Percentiles rank a stretch among this genome's conserved stretches.
Evolutionary conservation across 2,797 vertebrate species (phyloP).

Genomic region (Otus scops): DNA sequence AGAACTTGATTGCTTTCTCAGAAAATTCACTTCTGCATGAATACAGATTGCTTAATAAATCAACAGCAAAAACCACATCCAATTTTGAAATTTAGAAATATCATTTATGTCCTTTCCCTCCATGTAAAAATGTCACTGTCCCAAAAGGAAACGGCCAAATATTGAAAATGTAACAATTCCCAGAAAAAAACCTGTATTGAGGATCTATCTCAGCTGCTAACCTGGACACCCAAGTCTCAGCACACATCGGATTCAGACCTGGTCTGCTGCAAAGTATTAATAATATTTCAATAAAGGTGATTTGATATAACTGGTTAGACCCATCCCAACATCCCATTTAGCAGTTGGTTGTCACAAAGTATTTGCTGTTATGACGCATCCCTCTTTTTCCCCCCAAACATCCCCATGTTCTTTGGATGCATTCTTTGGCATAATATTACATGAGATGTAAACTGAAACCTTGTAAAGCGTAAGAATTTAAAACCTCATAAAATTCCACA

Average conservation of each 20-base stretch:
- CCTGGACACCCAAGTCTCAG: neutral
- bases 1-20: slow-evolving; percentile 63
- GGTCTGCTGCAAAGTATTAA: slow-evolving; percentile 22
- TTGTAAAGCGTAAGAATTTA: slow-evolving; percentile 28
- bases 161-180: neutral
- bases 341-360: neutral
- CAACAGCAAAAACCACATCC: neutral
- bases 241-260: neutral
- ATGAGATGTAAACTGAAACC: neutral
- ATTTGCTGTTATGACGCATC: slow-evolving; percentile 1
- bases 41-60: slow-evolving; percentile 20
- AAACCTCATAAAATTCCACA: slow-evolving; percentile 9
- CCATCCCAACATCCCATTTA: neutral
- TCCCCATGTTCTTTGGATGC: slow-evolving; percentile 28
- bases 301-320: slow-evolving; percentile 24
- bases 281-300: slow-evolving; percentile 49
- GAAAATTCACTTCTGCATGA: neutral
- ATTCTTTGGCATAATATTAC: slow-evolving; percentile 13
- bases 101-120: neutral
- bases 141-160: neutral
- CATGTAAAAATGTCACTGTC: neutral
- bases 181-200: neutral
- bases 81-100: neutral
- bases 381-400: neutral
- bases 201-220: neutral